Conservation (phyloP, 1,140 invertebrate species). For the Bombus superbus region DNA sequence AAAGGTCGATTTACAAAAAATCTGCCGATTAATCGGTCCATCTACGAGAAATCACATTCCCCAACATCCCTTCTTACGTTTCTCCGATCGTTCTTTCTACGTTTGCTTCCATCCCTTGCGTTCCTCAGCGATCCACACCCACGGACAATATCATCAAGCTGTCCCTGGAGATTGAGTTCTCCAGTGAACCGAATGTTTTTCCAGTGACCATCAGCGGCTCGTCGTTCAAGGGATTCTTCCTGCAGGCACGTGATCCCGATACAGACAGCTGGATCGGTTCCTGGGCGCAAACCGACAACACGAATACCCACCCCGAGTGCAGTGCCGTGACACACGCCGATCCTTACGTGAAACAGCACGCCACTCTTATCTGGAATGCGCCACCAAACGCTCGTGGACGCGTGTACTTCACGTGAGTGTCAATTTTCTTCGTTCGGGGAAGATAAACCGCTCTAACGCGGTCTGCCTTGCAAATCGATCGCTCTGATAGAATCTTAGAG, state of each 20-base stretch:
- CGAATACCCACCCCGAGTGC: slow-evolving; percentile 89
- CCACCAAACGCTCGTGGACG: slow-evolving; percentile 86
- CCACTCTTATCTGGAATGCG: slow-evolving; percentile 89
- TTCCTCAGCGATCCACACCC: background rate
- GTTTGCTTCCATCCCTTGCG: background rate
- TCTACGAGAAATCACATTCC: background rate
- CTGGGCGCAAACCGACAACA: slow-evolving; percentile 88
- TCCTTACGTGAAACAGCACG: slow-evolving; percentile 88
- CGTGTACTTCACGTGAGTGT: slow-evolving; percentile 90
- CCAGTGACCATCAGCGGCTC: slow-evolving; percentile 85
- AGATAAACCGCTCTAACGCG: background rate
- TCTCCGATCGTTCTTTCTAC: background rate
- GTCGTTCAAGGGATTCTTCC: slow-evolving; percentile 90
- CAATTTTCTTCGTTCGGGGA: background rate
- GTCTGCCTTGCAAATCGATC: background rate
- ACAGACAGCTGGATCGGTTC: slow-evolving; percentile 89
- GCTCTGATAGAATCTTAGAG: background rate
- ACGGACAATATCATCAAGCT: background rate
- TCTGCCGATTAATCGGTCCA: background rate
- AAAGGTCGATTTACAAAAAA: background rate
- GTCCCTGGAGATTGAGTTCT: background rate
- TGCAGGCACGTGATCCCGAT: slow-evolving; percentile 89
- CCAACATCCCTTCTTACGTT: background rate
- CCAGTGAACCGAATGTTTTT: slow-evolving; percentile 56
- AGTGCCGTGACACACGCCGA: slow-evolving; percentile 91